Conservation (phyloP, 2,113 vertebrate species). For the Dryoscopus gambensis region DNA sequence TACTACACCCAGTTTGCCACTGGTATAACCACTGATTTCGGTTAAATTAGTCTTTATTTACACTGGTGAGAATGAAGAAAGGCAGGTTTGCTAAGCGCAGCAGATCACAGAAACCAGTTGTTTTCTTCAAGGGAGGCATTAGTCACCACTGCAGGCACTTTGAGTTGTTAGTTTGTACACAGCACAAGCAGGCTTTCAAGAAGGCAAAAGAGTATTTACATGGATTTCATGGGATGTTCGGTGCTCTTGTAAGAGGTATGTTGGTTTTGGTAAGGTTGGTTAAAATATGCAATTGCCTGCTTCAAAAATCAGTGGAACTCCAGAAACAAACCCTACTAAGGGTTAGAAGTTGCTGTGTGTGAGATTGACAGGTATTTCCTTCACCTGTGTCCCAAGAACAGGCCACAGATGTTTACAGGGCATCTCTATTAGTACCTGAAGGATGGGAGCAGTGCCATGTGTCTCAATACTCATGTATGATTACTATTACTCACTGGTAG, state of each 20-base stretch:
- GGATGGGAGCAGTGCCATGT: neutral
- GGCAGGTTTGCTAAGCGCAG: constrained; percentile 27
- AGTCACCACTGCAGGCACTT: constrained; percentile 4
- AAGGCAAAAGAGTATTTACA: neutral
- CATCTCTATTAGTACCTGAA: neutral
- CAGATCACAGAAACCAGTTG: constrained; percentile 3
- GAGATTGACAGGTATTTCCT: neutral
- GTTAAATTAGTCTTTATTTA: constrained; percentile 18
- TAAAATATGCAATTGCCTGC: neutral
- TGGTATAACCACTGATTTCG: constrained; percentile 10
- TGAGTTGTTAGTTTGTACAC: neutral
- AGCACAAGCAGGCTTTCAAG: neutral
- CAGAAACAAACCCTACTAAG: neutral
- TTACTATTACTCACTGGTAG: neutral
- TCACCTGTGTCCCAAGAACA: neutral
- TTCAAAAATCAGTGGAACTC: neutral
- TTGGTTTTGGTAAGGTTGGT: neutral
- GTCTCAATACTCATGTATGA: neutral
- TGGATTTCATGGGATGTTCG: neutral
- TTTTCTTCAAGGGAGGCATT: constrained; percentile 41
- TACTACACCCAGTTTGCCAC: neutral
- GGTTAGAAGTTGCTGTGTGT: neutral
- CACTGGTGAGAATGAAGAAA: constrained; percentile 25
- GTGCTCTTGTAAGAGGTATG: neutral
- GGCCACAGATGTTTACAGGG: neutral